Evolutionary conservation across 2,888 invertebrate species (phyloP), one percentile per base, ranked within the genome.

Genomic region (Drosophila parthenogenetica): DNA sequence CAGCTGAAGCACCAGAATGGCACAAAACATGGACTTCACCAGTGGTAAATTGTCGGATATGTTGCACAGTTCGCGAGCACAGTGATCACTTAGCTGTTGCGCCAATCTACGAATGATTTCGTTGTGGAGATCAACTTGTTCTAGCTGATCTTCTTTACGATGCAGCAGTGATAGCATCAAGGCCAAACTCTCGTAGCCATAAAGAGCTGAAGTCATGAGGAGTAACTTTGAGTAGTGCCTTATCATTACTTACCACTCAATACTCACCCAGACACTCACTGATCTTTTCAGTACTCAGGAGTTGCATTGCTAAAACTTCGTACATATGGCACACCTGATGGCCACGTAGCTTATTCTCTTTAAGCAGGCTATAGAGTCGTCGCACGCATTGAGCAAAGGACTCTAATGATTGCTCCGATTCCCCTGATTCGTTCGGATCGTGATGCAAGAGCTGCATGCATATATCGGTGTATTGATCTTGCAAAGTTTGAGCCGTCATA

Each of bases 171-270:
- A 37, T 2, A 82, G 43, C 73, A 88, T 86, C 0, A 50, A 22
- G 2, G 82, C 87, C 61, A 82, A 71, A 17, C 80, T 59, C 40
- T 82, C 89, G 17, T 63, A 64, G n/a, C 82, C 82, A 51, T 68
- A 77, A 3, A 50, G 25, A 35, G 32, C 82, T 82, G 35, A 13
- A 39, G 10, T 14, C 11, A 51, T 14, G 3, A 8, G n/a, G n/a
- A n/a, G 2, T 19, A 14, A 8, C 19, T 2, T n/a, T 25, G 2
- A 43, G 29, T 29, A 7, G 7, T 5, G 29, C 29, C 29, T 8
- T 8, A 29, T 29, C 8, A 29, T 29, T 7, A 29, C 29, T 29
- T 29, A 2, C 2, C 29, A 11, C 17, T 17, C 0, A 7, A n/a
- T 3, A 3, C 40, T 42, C 65, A 82, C 82, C 57, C 19, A 82